Conservation (phyloP, 2,888 invertebrate genomes). For the Neoitamus cyanurus region DNA sequence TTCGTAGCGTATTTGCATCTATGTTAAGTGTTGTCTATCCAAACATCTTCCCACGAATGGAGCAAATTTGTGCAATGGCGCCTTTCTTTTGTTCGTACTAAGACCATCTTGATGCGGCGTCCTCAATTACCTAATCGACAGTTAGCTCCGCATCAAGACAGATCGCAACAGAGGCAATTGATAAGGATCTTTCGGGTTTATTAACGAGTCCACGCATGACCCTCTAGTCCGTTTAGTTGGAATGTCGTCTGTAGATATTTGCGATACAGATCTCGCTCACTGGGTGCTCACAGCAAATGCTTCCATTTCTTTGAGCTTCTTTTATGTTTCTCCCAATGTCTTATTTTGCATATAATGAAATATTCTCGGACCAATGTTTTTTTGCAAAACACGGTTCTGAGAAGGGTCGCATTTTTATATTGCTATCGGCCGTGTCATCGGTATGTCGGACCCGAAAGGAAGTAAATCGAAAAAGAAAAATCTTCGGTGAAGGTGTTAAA, state of each 20-base stretch:
- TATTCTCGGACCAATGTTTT: neutral
- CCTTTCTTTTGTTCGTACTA: neutral
- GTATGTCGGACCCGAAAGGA: neutral
- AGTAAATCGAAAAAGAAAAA: neutral
- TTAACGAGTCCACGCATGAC: neutral
- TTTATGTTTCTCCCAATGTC: neutral
- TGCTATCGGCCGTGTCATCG: neutral
- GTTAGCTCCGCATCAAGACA: neutral
- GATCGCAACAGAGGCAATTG: neutral
- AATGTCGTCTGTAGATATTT: neutral
- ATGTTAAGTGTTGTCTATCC: neutral
- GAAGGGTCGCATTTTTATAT: neutral
- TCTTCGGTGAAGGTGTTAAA: slow-evolving; percentile 10
- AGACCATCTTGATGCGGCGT: neutral
- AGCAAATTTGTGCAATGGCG: neutral
- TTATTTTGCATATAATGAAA: slow-evolving; percentile 29
- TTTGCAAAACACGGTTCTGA: neutral
- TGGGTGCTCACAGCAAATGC: neutral
- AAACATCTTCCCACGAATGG: neutral
- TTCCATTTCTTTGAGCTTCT: neutral
- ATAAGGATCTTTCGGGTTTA: neutral
- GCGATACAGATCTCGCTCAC: neutral
- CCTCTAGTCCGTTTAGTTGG: neutral
- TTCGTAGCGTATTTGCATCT: neutral
- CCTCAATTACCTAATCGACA: neutral